Conservation (phyloP, 2,888 invertebrate genomes). For the Erebia epiphron region DNA sequence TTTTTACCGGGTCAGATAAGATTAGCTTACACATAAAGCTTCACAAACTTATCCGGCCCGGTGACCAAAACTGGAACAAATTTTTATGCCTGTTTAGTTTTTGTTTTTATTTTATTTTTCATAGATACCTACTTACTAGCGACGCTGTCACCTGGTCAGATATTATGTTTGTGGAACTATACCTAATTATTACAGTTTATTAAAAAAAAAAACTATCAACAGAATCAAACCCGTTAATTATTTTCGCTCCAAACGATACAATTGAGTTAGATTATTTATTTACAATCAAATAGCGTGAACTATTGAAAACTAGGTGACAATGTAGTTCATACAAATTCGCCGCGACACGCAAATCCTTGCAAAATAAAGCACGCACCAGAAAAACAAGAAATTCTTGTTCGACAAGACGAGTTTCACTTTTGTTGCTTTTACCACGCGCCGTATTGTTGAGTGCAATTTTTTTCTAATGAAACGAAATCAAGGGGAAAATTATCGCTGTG, state of each 20-base stretch:
- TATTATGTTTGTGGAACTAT: too few relatives aligned
- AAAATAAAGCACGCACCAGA: conserved; percentile 54
- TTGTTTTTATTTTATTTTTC: too few relatives aligned
- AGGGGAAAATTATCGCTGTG: conserved; percentile 46
- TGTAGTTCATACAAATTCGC: conserved; percentile 59
- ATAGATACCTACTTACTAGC: too few relatives aligned
- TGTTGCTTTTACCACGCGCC: conserved; percentile 61
- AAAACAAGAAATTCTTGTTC: conserved; percentile 71
- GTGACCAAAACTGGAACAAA: too few relatives aligned
- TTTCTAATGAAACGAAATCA: conserved; percentile 36
- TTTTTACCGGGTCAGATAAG: too few relatives aligned
- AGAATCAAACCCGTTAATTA: conserved; percentile 16
- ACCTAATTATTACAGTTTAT: too few relatives aligned
- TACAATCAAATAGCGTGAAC: conserved; percentile 60
- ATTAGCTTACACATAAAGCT: too few relatives aligned
- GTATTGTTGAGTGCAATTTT: conserved; percentile 65
- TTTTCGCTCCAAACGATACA: conserved; percentile 13
- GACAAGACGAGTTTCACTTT: conserved; percentile 36
- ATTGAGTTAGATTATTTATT: conserved; percentile 48
- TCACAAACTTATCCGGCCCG: too few relatives aligned
- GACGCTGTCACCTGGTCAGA: too few relatives aligned
- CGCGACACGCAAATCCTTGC: conserved; percentile 57
- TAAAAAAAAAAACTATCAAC: background rate
- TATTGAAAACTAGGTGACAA: conserved; percentile 62
- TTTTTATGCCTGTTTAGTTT: too few relatives aligned